Percentiles rank a stretch among this genome's conserved stretches.
These are phyloP conservation scores for Podotricha telesiphe DNA, from an alignment of 2,888 invertebrate species.

Conservation along the genomic window DNA sequence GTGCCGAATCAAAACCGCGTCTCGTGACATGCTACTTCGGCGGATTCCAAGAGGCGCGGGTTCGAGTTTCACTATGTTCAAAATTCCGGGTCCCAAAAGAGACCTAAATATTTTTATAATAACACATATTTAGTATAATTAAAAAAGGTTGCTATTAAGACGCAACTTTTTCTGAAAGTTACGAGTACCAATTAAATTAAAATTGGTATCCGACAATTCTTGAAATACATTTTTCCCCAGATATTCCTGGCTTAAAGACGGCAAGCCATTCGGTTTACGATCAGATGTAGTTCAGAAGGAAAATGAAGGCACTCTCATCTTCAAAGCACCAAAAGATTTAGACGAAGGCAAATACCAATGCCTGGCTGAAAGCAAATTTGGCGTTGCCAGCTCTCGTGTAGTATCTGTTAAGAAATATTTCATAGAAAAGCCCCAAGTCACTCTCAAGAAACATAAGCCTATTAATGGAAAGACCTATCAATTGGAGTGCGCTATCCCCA, in stretches of 20 bases:
- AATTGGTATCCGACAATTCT: too few relatives aligned
- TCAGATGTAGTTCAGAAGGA: slow-evolving; percentile 52
- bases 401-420: slow-evolving; percentile 57
- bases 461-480: slow-evolving; percentile 64
- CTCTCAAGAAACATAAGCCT: slow-evolving; percentile 56
- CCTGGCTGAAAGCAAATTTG: slow-evolving; percentile 56
- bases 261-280: slow-evolving; percentile 50
- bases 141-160: too few relatives aligned
- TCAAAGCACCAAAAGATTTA: slow-evolving; percentile 55
- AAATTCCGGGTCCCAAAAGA: too few relatives aligned
- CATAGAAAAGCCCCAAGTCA: slow-evolving; percentile 52
- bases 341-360: slow-evolving; percentile 69
- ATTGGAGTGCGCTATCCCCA: slow-evolving; percentile 61
- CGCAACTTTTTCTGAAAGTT: too few relatives aligned
- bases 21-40: too few relatives aligned
- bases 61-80: too few relatives aligned
- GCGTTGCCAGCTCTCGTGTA: slow-evolving; percentile 58
- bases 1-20: too few relatives aligned
- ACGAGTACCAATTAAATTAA: too few relatives aligned
- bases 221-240: slow-evolving; percentile 46
- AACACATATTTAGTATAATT: too few relatives aligned
- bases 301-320: slow-evolving; percentile 60
- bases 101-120: too few relatives aligned
- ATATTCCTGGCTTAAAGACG: slow-evolving; percentile 66
- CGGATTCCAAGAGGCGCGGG: too few relatives aligned